Base-by-base conservation (phyloP, 2,113 vertebrate species). In the Ceratotherium simum region DNA sequence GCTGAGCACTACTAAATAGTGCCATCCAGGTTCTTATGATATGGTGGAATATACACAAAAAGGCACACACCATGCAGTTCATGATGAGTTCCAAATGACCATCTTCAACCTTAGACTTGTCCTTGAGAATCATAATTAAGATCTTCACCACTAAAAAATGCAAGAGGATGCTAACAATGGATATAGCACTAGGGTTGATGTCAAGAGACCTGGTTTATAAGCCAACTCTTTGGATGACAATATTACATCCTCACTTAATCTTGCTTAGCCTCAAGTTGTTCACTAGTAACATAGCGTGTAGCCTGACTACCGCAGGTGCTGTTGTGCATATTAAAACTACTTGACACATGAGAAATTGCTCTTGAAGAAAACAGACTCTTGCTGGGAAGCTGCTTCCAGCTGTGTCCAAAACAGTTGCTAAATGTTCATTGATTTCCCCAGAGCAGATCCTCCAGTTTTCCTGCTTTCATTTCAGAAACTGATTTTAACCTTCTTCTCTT, bases 311-410 rank as follows among this genome's bases (percentile, higher is more conserved):
- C 39, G 51, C 20, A 48, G 25, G 62, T 6, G 6, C 64, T 91
- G 58, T n/a, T 84, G 39, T 87, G 29, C 94, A 84, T 84, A 75
- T 58, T 64, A 69, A 78, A 90, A 60, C 31, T 33, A 92, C 51
- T 14, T 90, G 51, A 82, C 79, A 90, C 75, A 58, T 81, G 51
- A 92, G 58, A 92, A 90, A 84, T 9, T 84, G 33, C 51, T 96
- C 85, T 94, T 86, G 78, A 90, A 98, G 48, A 48, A 90, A 70
- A 87, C 29, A 82, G 64, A 83, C 58, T 75, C 58, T 58, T 73
- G 23, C 75, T 92, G 48, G 84, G 75, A 91, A 94, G 31, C 46
- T 96, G 75, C 20, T 87, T 69, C 58, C 84, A 92, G 75, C 64
- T 94, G 27, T 36, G 96, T 86, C 67, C 64, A 60, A 75, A 84